Evolutionary conservation across 2,797 vertebrate species (phyloP).

Genomic region (Hydrophis major): DNA sequence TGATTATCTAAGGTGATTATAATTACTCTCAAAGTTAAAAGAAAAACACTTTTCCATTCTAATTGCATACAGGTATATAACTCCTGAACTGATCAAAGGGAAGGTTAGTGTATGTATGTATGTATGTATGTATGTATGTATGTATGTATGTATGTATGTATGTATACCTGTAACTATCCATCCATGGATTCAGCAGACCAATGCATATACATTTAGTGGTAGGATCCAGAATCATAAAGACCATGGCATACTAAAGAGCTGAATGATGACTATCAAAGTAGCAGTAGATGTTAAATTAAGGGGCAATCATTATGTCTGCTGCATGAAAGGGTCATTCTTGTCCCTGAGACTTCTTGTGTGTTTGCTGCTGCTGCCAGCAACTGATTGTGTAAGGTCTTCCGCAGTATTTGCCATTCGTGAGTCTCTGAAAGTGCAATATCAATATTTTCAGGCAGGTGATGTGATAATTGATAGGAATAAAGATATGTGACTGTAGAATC

Average conservation of each 20-base stretch:
- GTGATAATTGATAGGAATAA: neutral
- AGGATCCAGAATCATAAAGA: neutral
- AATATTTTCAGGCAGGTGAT: slow-evolving; percentile 1
- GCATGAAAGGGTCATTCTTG: neutral
- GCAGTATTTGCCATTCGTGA: neutral
- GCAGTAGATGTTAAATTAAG: neutral
- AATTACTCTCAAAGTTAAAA: too few relatives aligned
- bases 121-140: too few relatives aligned
- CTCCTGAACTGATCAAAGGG: neutral
- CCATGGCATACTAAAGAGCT: neutral
- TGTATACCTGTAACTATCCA: too few relatives aligned
- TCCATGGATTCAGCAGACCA: neutral
- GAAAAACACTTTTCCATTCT: neutral
- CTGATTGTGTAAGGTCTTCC: neutral
- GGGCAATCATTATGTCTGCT: neutral
- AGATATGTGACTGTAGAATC: too few relatives aligned
- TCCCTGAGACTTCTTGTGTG: neutral
- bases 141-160: neutral
- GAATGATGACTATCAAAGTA: neutral
- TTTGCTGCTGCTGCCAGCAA: neutral
- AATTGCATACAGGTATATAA: neutral
- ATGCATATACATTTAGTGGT: neutral
- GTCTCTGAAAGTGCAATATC: neutral
- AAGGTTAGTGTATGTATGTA: too few relatives aligned
- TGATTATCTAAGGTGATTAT: too few relatives aligned